Evolutionary conservation across 2,888 invertebrate species (phyloP), one percentile per base, ranked within the genome.

Genomic region (Drosophila meridionalis): DNA sequence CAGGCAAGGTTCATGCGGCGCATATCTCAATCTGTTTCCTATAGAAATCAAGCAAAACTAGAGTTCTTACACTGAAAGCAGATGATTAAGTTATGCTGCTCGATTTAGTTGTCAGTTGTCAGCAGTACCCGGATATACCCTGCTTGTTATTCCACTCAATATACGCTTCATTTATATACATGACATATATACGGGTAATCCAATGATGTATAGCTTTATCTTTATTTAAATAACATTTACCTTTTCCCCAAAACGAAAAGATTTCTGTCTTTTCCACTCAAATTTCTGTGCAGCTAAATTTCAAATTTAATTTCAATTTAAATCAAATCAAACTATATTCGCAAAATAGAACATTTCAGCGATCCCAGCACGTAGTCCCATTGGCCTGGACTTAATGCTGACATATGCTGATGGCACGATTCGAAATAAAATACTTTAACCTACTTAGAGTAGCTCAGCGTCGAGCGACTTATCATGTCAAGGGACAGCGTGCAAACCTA

Each of bases 1-100:
- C 38, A 26, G 52, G 30, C 45, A 40, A 72, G n/a, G 75, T 65
- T 79, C 55, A 73, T 68, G 75, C 69, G 57, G 45, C n/a, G 56
- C n/a, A 9, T 42, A 42, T 42, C 6, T n/a, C 4, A n/a, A 40
- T 30, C 40, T n/a, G 30, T 12, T 53, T 53, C 36, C 1, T 20
- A 11, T 20, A 32, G 50, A 50, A 50, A 4, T 50, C 32, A 34
- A 34, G 32, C 11, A 5, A 30, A 30, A 8, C 4, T 30, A 30
- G 30, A 3, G 7, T 48, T 7, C 3, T 6, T 30, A 14, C 26
- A 45, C 26, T 26, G 26, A 0, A 36, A 36, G 34, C 1, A 6
- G 6, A 34, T 20, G 20, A 20, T 20, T 20, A 20, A 20, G 1
- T 20, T 20, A 20, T 20, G 20, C 20, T 20, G 20, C 20, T 20